A percentile compares a stretch with the other conserved stretches of the same genome.
Evolutionary conservation across 2,888 invertebrate species (phyloP).

Genomic region (Idaea biselata): DNA sequence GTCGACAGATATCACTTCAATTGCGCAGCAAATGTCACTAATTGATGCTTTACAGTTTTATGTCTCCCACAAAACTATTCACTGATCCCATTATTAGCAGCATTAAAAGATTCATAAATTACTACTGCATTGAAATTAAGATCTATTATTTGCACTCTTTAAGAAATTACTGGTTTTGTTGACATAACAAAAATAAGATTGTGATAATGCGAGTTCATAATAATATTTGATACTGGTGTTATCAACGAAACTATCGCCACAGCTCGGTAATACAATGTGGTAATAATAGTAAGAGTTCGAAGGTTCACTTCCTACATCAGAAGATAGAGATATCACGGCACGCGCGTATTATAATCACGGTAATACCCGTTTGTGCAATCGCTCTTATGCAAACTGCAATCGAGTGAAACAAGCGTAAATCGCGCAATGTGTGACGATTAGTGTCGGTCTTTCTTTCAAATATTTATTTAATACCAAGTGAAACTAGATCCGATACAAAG

Average conservation of each 20-base stretch:
- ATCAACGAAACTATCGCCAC: slow-evolving; percentile 5
- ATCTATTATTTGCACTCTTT: not conserved
- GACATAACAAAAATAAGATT: not conserved
- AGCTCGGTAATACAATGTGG: slow-evolving; percentile 12
- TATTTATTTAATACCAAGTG: slow-evolving; percentile 6
- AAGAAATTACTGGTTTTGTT: not conserved
- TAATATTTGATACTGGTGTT: slow-evolving; percentile 3
- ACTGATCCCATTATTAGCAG: not conserved
- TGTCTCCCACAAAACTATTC: not conserved
- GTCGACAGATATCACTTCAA: slow-evolving; percentile 50
- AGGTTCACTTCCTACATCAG: slow-evolving; percentile 60
- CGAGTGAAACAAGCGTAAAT: slow-evolving; percentile 55
- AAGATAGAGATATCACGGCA: slow-evolving; percentile 61
- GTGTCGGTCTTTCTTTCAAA: slow-evolving; percentile 8
- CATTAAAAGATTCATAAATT: slow-evolving; percentile 12
- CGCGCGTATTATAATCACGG: slow-evolving; percentile 69
- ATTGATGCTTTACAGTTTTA: slow-evolving; percentile 3
- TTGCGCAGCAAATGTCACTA: slow-evolving; percentile 48
- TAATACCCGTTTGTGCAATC: slow-evolving; percentile 70
- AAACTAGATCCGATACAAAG: not conserved
- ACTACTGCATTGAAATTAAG: slow-evolving; percentile 6
- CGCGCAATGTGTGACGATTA: slow-evolving; percentile 44
- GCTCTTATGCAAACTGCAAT: slow-evolving; percentile 70
- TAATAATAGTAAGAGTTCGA: slow-evolving; percentile 60
- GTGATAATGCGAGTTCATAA: slow-evolving; percentile 3